A percentile compares a stretch with the other conserved stretches of the same genome.
These are phyloP conservation scores for Pachycephala philippinensis DNA, from an alignment of 2,113 vertebrate genomes.

Conservation along the genomic window DNA sequence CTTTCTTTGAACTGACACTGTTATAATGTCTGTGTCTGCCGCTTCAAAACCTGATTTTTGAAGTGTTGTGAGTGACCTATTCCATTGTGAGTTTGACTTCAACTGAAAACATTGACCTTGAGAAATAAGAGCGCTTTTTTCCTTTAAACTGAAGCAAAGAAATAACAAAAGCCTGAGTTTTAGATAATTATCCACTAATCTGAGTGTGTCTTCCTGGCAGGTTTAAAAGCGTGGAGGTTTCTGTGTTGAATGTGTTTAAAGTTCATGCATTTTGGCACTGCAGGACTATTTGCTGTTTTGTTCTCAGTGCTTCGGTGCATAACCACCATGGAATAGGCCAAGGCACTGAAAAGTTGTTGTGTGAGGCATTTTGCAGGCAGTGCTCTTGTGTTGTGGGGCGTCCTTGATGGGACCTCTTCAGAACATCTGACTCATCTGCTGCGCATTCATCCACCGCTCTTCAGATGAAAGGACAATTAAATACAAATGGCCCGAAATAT, in stretches of 20 bases:
- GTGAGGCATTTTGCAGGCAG: background rate
- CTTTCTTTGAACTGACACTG: background rate
- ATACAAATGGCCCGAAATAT: conserved; percentile 30
- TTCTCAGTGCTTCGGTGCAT: background rate
- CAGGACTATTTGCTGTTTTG: background rate
- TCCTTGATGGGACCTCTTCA: conserved; percentile 52
- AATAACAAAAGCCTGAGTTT: background rate
- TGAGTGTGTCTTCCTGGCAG: background rate
- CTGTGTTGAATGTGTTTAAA: background rate
- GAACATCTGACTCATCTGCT: conserved; percentile 53
- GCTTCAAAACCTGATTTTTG: background rate
- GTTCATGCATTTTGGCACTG: background rate
- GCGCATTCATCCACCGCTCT: conserved; percentile 9
- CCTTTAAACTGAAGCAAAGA: background rate
- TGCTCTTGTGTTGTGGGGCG: background rate
- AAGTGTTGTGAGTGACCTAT: background rate
- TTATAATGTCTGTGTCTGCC: background rate
- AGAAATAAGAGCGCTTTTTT: background rate
- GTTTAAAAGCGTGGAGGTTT: background rate
- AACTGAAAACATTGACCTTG: background rate
- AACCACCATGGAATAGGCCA: background rate
- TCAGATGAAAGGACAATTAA: conserved; percentile 59
- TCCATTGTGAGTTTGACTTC: background rate
- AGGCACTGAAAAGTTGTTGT: background rate
- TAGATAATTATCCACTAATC: background rate